Evolutionary conservation across 2,888 invertebrate species (phyloP), one percentile per base, ranked within the genome.

Genomic region (Stenolophus ochropezus): DNA sequence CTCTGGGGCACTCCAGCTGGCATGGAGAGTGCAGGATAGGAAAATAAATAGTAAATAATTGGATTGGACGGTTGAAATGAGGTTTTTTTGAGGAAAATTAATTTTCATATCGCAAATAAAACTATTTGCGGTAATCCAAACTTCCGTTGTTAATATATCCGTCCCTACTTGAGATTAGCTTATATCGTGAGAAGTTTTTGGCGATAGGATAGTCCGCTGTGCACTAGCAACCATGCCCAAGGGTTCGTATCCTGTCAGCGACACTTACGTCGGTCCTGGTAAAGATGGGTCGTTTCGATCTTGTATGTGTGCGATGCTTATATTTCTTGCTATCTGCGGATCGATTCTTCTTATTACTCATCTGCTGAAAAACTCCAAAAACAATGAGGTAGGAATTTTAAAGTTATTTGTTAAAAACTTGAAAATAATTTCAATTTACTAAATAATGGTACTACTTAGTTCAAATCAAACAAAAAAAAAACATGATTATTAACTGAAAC

Each of bases 231-330:
- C 69, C 65, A 85, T 84, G 84, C 53, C 83, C 8, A 84, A 83
- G 51, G 84, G 84, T 73, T 82, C 83, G 25, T 85, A 85, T 16
- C 47, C 65, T 20, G 75, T 85, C 49, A 77, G 74, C n/a, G 83
- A 83, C 33, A 78, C 27, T 8, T 27, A 53, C 42, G 81, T 81
- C 2, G 71, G 73, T 11, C 56, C 80, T 14, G 11, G 82, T 11
- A 75, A 73, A 73, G 85, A 85, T 65, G 73, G 82, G 3, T 85
- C 85, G n/a, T 85, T 80, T 79, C 83, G 81, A 83, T 84, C 85
- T 20, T 84, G 84, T 78, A 20, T 85, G 1, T 85, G 84, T 82
- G 83, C 84, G 1, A 56, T 85, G 56, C 56, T 85, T 14, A 65
- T 85, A 14, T 83, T 85, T 83, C 33, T 85, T n/a, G 83, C 82